Evolutionary conservation across 2,888 invertebrate species (phyloP).

Genomic region (Hedychridium roseum): DNA sequence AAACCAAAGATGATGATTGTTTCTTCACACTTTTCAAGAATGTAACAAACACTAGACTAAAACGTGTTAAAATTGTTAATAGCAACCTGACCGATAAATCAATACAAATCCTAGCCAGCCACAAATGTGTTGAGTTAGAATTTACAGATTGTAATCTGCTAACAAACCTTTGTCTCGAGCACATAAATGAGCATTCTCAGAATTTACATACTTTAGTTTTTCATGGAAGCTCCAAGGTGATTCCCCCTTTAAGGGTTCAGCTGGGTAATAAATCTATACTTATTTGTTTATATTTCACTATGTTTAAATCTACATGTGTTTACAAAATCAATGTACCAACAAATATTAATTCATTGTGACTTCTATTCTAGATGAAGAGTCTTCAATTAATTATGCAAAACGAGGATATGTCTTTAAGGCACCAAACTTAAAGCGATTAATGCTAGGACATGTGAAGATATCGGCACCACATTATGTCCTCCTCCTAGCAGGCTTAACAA

Average conservation of each 20-base stretch:
- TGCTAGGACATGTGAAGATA: constrained; percentile 67
- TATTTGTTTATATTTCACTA: neutral
- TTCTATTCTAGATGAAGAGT: constrained; percentile 12
- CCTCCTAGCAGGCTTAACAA: constrained; percentile 69
- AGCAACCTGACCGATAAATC: constrained; percentile 77
- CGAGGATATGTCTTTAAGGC: constrained; percentile 68
- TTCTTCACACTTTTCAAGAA: constrained; percentile 78
- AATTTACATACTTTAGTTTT: constrained; percentile 76
- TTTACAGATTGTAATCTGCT: constrained; percentile 78
- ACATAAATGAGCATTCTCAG: constrained; percentile 74
- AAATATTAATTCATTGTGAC: constrained; percentile 5
- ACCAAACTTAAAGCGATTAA: constrained; percentile 70
- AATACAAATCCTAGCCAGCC: constrained; percentile 74
- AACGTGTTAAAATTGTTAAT: constrained; percentile 75
- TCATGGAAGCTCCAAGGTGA: constrained; percentile 72
- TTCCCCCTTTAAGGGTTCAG: constrained; percentile 57
- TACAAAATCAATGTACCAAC: neutral
- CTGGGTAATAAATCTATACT: constrained; percentile 11
- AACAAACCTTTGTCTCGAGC: constrained; percentile 70
- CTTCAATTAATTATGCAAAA: constrained; percentile 48
- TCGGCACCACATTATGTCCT: constrained; percentile 66
- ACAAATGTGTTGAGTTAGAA: constrained; percentile 78
- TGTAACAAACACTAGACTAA: constrained; percentile 72
- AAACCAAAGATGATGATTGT: constrained; percentile 70
- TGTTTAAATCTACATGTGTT: neutral